These are phyloP conservation scores for Gila orcuttii DNA, from an alignment of 2,113 vertebrate species.

Conservation along the genomic window DNA sequence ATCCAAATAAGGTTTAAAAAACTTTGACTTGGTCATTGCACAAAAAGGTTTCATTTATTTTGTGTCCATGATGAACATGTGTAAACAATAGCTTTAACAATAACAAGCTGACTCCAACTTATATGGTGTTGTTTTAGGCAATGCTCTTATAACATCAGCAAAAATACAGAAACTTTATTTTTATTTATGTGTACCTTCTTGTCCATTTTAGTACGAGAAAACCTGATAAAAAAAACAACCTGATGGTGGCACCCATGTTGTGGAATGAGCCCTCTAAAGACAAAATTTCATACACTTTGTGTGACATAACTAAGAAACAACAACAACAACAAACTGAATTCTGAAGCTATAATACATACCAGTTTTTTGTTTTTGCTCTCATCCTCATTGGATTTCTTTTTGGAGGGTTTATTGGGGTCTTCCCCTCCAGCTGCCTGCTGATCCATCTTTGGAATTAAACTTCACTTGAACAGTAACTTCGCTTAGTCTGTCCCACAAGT, in stretches of 20 bases:
- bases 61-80: background rate
- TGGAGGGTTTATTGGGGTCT: constrained; percentile 76
- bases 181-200: background rate
- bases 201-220: too few relatives aligned
- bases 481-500: constrained; percentile 9
- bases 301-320: background rate
- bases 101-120: background rate
- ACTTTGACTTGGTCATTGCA: background rate
- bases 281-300: background rate
- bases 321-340: background rate
- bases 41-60: background rate
- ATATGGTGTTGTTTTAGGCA: background rate
- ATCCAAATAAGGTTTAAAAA: background rate
- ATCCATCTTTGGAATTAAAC: constrained; percentile 70
- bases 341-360: constrained; percentile 67
- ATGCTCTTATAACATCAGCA: background rate
- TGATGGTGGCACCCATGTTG: background rate
- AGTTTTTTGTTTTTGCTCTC: constrained; percentile 83
- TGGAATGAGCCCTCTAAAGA: background rate
- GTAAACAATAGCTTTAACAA: constrained; percentile 7
- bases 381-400: constrained; percentile 78
- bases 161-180: background rate
- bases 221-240: too few relatives aligned
- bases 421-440: constrained; percentile 78
- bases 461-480: constrained; percentile 26